phyloP scores from a whole-genome alignment of 2,888 invertebrate species.

The Vannuccia rotundouncinata region DNA sequence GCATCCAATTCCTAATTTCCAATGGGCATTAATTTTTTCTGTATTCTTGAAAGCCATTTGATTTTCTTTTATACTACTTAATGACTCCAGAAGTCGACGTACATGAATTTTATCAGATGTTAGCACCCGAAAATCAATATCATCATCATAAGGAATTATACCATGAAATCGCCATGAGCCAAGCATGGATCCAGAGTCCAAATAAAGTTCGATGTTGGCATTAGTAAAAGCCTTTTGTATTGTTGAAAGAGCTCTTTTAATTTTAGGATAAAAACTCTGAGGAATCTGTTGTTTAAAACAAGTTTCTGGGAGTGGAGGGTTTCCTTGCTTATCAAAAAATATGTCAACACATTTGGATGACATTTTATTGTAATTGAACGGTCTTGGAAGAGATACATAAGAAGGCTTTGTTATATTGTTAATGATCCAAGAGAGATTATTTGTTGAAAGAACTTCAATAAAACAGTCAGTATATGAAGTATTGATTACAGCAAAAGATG shows the following conservation, averaged over 20 bases:
- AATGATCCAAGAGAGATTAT: too few species aligned
- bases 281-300: too few species aligned
- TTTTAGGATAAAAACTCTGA: too few species aligned
- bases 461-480: too few species aligned
- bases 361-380: too few species aligned
- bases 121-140: not conserved
- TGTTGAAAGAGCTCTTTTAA: not conserved
- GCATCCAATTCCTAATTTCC: not conserved
- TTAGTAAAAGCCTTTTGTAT: not conserved
- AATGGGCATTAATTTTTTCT: not conserved
- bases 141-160: not conserved
- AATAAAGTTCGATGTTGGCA: not conserved
- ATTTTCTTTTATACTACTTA: not conserved
- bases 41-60: not conserved
- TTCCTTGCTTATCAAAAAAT: too few species aligned
- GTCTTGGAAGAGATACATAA: too few species aligned
- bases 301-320: too few species aligned
- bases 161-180: not conserved
- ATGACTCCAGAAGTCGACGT: not conserved
- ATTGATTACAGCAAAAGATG: too few species aligned
- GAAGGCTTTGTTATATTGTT: too few species aligned
- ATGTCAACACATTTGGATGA: too few species aligned
- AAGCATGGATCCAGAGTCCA: not conserved
- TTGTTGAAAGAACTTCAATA: too few species aligned
- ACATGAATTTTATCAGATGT: not conserved